Evolutionary conservation across 2,113 vertebrate species (phyloP), one percentile per base, ranked within the genome.

Genomic region (Chamaetylas fuelleborni): DNA sequence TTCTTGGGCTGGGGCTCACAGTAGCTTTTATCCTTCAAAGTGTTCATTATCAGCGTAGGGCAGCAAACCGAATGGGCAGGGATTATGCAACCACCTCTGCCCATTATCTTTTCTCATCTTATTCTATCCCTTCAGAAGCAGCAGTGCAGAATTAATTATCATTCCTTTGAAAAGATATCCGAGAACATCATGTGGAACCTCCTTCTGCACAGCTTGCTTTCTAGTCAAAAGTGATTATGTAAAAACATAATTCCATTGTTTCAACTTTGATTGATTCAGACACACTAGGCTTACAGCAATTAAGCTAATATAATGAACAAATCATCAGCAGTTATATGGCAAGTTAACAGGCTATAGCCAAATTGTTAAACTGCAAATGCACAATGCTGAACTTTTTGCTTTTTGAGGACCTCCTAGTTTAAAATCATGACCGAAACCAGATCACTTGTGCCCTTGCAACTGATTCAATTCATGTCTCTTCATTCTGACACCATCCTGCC

Each of bases 71-170:
- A 94, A 81, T 20, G 64, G 79, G 60, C 64, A 90, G 47, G n/a
- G 53, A 74, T 94, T 95, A 82, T 14, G 9, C 79, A 95, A 91
- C 56, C 18, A 36, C 13, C 1, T 3, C 12, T 1, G 1, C 67
- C 53, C 62, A 64, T 88, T 95, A 91, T 95, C 81, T 81, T 82
- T 92, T 61, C 48, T 72, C 86, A 90, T 86, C 83, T 89, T 89
- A 24, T 73, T 70, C 90, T 66, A 13, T 67, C 66, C 70, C 81
- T 76, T 94, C 74, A 78, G 93, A 93, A 81, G 92, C 73, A 88
- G 43, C n/a, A 84, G 70, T 86, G 92, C 83, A 95, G 88, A 94
- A 94, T 95, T 95, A 92, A 96, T 94, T 80, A 89, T 36, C 57
- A n/a, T 90, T 88, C 43, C 56, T 93, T 88, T 94, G 79, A 88